Conservation (phyloP, 2,888 invertebrate genomes). For the Sipunculus nudus region DNA sequence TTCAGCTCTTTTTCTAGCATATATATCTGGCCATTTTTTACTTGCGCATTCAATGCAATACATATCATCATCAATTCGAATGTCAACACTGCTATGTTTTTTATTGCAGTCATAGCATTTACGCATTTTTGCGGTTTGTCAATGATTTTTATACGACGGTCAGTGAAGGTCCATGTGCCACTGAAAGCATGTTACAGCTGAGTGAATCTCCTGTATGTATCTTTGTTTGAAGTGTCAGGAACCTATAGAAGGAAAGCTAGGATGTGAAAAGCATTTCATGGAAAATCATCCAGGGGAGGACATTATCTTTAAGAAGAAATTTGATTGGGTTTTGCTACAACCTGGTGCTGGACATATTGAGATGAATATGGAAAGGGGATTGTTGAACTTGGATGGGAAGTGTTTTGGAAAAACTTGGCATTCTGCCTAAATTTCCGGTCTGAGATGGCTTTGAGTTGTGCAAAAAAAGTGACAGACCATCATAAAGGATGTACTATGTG, state of each 20-base stretch:
- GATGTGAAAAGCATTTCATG: background rate
- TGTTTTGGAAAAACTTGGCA: background rate
- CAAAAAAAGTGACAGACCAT: background rate
- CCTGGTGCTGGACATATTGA: background rate
- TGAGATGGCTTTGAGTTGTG: background rate
- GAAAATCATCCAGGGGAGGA: background rate
- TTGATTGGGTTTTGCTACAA: background rate
- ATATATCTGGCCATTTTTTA: no score
- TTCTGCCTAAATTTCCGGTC: background rate
- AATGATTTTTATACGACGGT: no score
- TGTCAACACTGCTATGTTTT: no score
- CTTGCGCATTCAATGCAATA: no score
- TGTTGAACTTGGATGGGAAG: background rate
- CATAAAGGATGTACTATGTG: background rate
- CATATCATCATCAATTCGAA: no score
- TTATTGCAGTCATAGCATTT: no score
- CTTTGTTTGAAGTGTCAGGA: no score
- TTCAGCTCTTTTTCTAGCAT: no score
- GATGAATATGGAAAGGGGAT: background rate
- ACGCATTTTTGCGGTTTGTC: no score
- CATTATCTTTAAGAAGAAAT: background rate
- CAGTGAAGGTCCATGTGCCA: no score
- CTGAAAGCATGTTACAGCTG: no score
- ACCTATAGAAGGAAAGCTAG: background rate
- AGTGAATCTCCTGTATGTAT: no score